Conservation (phyloP, 2,797 vertebrate species). For the Phoxinus dragarum region DNA sequence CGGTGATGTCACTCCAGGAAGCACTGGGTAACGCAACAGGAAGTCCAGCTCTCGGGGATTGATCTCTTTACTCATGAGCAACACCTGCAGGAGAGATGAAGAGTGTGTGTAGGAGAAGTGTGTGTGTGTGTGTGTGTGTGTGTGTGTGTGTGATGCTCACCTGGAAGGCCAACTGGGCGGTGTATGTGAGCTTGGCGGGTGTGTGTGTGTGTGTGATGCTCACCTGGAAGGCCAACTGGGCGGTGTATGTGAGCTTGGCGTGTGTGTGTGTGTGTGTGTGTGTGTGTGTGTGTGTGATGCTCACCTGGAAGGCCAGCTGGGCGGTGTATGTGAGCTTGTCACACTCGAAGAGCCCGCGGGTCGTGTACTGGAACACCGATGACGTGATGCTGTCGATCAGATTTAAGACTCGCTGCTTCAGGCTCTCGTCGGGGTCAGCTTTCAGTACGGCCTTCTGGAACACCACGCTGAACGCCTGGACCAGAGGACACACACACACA, state of each 20-base stretch:
- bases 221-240: conserved; percentile 88
- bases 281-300: not conserved
- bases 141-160: conserved; percentile 63
- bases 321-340: conserved; percentile 87
- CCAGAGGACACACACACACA: not conserved
- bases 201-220: not conserved
- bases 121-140: no score
- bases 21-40: conserved; percentile 85
- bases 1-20: conserved; percentile 80
- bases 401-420: conserved; percentile 82
- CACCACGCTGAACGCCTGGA: conserved; percentile 88
- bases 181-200: conserved; percentile 77
- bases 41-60: conserved; percentile 86
- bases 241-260: conserved; percentile 77
- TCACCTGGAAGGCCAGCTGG: conserved; percentile 87
- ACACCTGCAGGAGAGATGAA: no score
- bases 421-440: conserved; percentile 78
- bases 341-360: conserved; percentile 91
- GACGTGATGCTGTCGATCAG: conserved; percentile 93
- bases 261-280: no score
- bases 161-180: conserved; percentile 85
- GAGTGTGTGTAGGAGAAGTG: no score
- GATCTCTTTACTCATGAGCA: conserved; percentile 65
- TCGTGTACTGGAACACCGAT: conserved; percentile 91
- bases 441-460: conserved; percentile 91